Evolutionary conservation across 2,113 vertebrate genomes (phyloP), one percentile per base, ranked within the genome.

Genomic region (Oryzias curvinotus): DNA sequence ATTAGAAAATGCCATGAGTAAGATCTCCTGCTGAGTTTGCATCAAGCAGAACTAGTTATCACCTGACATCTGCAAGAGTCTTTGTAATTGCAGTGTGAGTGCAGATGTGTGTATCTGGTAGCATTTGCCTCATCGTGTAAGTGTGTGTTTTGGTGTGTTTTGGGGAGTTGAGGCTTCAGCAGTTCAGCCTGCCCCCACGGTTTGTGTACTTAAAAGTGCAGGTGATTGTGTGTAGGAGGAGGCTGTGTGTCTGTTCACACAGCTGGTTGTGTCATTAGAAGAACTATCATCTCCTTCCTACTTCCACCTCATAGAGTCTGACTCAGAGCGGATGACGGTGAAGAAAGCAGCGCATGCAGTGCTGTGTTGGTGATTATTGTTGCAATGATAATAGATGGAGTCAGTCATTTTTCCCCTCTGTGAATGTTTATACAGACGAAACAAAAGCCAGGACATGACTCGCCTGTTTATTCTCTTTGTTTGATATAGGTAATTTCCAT

Each of bases 41-140:
- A 73, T 78, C 80, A 82, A 85, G 63, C 64, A 14, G 1, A 63
- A 78, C 57, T 75, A 81, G 77, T 87, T 80, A 82, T 74, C 71
- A 68, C 54, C 59, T 73, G 69, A 64, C 78, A 81, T 72, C 69
- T 86, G 73, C 57, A 73, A 51, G 72, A 0, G 54, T 16, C 19
- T 52, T 42, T 57, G 54, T 26, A 1, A 36, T 55, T 58, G 52
- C 56, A 36, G 21, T 10, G 26, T 52, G 25, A 8, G 36, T 53
- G 21, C n/a, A 18, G 13, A 19, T 53, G n/a, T 57, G 61, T 51
- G 19, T 28, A 28, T 63, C 10, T 51, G 7, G 2, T 23, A 59
- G 57, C 28, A 50, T 75, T 47, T 65, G 41, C 7, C 13, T 50
- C 23, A 41, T 43, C 63, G 68, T 73, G 51, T 60, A 43, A 64